phyloP scores from a whole-genome alignment of 2,113 vertebrate genomes.

The Leptobrachium ailaonicum region DNA sequence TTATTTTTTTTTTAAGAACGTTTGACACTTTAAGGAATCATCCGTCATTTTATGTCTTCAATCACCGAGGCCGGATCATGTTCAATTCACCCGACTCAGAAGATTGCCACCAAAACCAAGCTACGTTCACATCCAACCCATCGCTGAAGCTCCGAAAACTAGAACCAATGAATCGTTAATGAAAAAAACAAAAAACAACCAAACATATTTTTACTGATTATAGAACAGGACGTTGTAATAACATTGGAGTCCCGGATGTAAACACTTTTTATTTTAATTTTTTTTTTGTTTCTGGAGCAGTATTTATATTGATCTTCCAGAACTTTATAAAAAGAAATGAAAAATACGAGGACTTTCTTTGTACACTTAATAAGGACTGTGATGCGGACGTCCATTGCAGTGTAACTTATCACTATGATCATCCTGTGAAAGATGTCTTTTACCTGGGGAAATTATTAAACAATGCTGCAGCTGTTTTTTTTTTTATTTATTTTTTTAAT shows the following conservation, averaged over 20 bases:
- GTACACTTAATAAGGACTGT: constrained; percentile 63
- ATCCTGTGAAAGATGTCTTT: constrained; percentile 75
- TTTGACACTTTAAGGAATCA: constrained; percentile 98
- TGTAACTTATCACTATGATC: constrained; percentile 67
- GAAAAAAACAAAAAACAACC: too few relatives aligned
- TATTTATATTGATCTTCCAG: constrained; percentile 79
- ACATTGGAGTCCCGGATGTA: constrained; percentile 71
- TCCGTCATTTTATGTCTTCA: constrained; percentile 97
- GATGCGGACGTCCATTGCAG: constrained; percentile 59
- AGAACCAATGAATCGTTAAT: constrained; percentile 83
- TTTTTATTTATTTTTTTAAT: not conserved
- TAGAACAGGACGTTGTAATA: constrained; percentile 69
- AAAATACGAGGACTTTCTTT: constrained; percentile 67
- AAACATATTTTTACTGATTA: constrained; percentile 62
- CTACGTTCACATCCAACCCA: constrained; percentile 81
- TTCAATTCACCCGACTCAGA: constrained; percentile 81
- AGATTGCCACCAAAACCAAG: constrained; percentile 76
- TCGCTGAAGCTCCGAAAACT: constrained; percentile 89
- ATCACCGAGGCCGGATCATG: constrained; percentile 89
- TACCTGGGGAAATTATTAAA: constrained; percentile 68
- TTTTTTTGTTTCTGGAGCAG: constrained; percentile 67
- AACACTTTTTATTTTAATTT: constrained; percentile 58
- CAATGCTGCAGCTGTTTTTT: constrained; percentile 51
- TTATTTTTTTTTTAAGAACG: constrained; percentile 74
- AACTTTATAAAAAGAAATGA: constrained; percentile 64